Percentiles rank a stretch among this genome's conserved stretches.
These are phyloP conservation scores for Ferdinandea cuprea DNA, from an alignment of 2,888 invertebrate species.

Conservation along the genomic window DNA sequence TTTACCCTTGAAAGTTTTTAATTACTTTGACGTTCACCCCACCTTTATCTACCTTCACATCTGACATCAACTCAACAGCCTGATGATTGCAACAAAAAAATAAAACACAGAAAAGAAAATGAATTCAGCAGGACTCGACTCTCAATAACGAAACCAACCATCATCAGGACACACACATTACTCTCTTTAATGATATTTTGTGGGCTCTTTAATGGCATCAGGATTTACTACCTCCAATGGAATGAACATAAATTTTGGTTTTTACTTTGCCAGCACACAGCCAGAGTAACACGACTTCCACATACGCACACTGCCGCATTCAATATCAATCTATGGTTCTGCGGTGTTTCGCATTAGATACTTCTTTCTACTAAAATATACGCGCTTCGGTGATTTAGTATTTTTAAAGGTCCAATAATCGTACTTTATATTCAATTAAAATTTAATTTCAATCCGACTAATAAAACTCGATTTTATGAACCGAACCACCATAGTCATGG, in stretches of 20 bases:
- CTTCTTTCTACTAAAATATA: constrained; percentile 10
- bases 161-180: constrained; percentile 39
- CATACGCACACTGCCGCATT: neutral
- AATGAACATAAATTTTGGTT: constrained; percentile 48
- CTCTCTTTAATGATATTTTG: constrained; percentile 52
- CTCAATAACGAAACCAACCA: constrained; percentile 21
- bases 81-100: neutral
- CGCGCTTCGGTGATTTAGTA: constrained; percentile 48
- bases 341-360: neutral
- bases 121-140: constrained; percentile 2
- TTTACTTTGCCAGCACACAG: neutral
- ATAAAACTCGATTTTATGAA: constrained; percentile 67
- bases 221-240: constrained; percentile 44
- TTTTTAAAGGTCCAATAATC: constrained; percentile 67
- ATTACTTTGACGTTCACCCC: neutral
- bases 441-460: constrained; percentile 64
- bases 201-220: constrained; percentile 55
- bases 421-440: constrained; percentile 70
- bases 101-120: neutral
- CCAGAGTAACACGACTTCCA: no score
- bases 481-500: constrained; percentile 11
- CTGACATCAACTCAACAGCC: neutral
- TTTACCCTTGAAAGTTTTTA: constrained; percentile 19
- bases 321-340: constrained; percentile 22
- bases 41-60: neutral